These are phyloP conservation scores for Turritopsis rubra DNA, from an alignment of 30 jellyfish, hydroid and myxozoan genomes.

Conservation along the genomic window DNA sequence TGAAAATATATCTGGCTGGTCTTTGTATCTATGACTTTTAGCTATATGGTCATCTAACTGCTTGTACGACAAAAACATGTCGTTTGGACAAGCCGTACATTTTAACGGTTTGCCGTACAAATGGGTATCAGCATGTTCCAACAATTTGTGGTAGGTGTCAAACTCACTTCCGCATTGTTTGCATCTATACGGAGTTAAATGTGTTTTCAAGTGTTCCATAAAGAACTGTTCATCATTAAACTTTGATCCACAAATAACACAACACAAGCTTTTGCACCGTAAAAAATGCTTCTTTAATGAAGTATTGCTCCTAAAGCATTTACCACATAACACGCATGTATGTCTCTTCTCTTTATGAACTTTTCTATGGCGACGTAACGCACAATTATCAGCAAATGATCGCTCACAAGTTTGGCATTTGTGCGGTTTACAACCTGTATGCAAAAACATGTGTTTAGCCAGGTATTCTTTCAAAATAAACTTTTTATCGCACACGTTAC, in stretches of 20 bases:
- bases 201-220: not conserved
- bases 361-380: not conserved
- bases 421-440: conserved; percentile 8
- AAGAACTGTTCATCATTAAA: not conserved
- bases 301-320: not conserved
- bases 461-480: conserved; percentile 10
- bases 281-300: conserved; percentile 6
- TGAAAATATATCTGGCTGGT: not conserved
- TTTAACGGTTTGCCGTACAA: not conserved
- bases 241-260: not conserved
- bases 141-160: not conserved
- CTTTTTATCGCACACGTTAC: conserved; percentile 13
- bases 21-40: not conserved
- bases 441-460: conserved; percentile 19
- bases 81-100: not conserved
- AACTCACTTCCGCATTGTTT: not conserved
- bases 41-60: not conserved
- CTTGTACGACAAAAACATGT: not conserved
- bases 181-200: not conserved
- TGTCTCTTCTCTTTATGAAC: not conserved
- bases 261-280: not conserved
- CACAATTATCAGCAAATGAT: conserved; percentile 15
- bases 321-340: not conserved
- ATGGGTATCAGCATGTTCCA: not conserved
- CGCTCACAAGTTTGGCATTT: conserved; percentile 6